phyloP scores from a whole-genome alignment of 2,797 vertebrate genomes.

The Lerista edwardsae region DNA sequence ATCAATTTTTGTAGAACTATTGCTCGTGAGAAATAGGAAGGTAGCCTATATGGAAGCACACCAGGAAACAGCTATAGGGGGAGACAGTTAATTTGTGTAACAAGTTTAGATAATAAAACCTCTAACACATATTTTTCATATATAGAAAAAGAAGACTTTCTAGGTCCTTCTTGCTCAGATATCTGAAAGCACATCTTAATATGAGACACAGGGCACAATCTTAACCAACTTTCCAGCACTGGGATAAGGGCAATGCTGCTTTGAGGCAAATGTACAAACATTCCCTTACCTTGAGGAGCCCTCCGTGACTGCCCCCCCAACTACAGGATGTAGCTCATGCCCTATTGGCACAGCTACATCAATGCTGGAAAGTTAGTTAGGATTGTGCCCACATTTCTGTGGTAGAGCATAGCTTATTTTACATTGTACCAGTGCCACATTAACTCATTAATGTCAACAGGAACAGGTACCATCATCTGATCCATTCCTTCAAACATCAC shows the following conservation, averaged over 20 bases:
- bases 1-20: background rate
- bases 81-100: background rate
- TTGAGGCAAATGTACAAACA: too few relatives aligned
- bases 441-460: conserved; percentile 5
- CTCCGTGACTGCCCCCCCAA: too few relatives aligned
- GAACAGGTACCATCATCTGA: background rate
- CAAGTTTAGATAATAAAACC: background rate
- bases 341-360: too few relatives aligned
- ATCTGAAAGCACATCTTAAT: background rate
- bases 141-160: background rate
- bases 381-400: too few relatives aligned
- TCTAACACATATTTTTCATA: background rate
- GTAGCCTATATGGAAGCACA: background rate
- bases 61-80: background rate
- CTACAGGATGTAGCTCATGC: too few relatives aligned
- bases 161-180: background rate
- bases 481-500: background rate
- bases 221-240: too few relatives aligned
- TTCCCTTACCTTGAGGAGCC: too few relatives aligned
- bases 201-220: too few relatives aligned
- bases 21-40: background rate
- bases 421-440: background rate
- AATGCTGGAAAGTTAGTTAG: too few relatives aligned
- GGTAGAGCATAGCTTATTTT: background rate
- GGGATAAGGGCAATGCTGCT: too few relatives aligned